Conservation (phyloP, 2,797 vertebrate genomes). For the Babyrousa celebensis region DNA sequence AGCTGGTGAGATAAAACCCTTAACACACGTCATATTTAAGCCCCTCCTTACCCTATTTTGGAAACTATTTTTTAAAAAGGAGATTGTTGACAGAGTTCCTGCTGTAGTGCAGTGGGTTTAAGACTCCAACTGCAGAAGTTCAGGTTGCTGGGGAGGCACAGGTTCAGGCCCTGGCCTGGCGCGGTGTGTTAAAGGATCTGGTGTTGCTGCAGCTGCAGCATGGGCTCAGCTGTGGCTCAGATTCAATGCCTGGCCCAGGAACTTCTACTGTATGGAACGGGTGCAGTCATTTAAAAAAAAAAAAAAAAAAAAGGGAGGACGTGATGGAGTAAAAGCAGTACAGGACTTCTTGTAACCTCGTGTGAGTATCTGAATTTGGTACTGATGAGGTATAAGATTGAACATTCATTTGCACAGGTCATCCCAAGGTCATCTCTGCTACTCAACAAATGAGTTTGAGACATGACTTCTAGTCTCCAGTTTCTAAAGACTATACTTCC, state of each 20-base stretch:
- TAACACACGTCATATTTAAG: slow-evolving; percentile 43
- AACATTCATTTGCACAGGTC: slow-evolving; percentile 54
- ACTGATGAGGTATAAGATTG: neutral
- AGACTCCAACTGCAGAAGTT: no score
- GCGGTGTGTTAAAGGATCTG: no score
- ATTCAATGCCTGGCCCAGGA: no score
- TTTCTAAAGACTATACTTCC: slow-evolving; percentile 31
- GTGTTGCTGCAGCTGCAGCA: no score
- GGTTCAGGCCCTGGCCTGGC: no score
- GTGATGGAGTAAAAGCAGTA: neutral
- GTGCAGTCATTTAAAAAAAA: no score
- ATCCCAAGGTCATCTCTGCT: neutral
- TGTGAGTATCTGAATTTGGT: neutral
- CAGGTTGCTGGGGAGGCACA: no score
- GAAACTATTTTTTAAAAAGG: slow-evolving; percentile 5
- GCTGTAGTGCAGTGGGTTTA: no score
- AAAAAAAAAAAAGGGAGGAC: neutral
- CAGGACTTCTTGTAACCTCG: neutral
- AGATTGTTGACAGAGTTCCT: no score
- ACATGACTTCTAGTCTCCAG: slow-evolving; percentile 8
- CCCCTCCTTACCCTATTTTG: slow-evolving; percentile 16
- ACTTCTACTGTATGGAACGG: no score
- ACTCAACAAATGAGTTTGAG: neutral
- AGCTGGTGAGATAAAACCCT: slow-evolving; percentile 53
- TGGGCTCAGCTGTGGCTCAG: no score